Percentiles rank a stretch among this genome's conserved stretches.
Conservation (phyloP, 2,888 invertebrate species). For the Nebria brevicollis region DNA sequence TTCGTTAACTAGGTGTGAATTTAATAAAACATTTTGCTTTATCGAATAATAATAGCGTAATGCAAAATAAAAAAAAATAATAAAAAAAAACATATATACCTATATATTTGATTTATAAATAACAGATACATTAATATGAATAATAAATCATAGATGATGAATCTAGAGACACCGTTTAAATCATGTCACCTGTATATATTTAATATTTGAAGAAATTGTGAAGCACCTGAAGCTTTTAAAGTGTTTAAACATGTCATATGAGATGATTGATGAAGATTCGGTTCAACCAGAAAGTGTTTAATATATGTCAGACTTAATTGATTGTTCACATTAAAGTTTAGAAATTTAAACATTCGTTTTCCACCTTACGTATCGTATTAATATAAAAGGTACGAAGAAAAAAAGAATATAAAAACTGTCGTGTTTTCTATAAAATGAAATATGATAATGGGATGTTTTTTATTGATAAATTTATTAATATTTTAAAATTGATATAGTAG, state of each 20-base stretch:
- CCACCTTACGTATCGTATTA: background rate
- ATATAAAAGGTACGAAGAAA: too few relatives aligned
- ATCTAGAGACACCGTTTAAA: background rate
- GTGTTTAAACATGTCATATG: background rate
- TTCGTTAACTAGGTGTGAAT: background rate
- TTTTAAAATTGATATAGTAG: too few relatives aligned
- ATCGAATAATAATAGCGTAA: too few relatives aligned
- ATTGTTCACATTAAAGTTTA: background rate
- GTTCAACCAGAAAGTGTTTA: background rate
- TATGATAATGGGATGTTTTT: too few relatives aligned
- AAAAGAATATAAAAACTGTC: too few relatives aligned
- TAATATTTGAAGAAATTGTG: background rate
- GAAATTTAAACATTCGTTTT: background rate
- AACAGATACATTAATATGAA: background rate
- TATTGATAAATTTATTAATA: too few relatives aligned
- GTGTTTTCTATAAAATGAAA: too few relatives aligned
- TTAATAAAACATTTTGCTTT: background rate
- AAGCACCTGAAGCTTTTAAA: background rate
- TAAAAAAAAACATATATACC: too few relatives aligned
- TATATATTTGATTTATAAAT: background rate
- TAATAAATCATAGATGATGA: background rate
- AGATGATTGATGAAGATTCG: background rate
- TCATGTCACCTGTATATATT: background rate
- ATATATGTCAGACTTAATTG: background rate
- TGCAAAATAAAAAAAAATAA: too few relatives aligned